phyloP scores from a whole-genome alignment of 1,140 invertebrate species.

The Geopemphigus sp. region DNA sequence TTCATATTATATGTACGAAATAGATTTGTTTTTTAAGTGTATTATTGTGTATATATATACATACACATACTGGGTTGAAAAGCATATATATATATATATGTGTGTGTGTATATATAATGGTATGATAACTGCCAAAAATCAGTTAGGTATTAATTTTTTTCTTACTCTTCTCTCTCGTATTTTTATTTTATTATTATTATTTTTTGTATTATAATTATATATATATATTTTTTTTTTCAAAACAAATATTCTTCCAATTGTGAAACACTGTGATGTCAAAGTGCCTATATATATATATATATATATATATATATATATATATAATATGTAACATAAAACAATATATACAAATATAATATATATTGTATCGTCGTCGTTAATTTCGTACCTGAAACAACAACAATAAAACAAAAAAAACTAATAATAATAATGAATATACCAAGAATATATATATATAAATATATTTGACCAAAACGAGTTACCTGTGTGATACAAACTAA shows the following conservation, averaged over 20 bases:
- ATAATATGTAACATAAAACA: no score
- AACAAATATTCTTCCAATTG: not conserved
- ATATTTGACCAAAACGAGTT: constrained; percentile 18
- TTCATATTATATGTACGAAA: no score
- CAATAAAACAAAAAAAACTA: not conserved
- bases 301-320: no score
- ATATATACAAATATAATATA: no score
- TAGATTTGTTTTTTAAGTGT: no score
- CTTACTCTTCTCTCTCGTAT: not conserved
- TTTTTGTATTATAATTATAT: not conserved
- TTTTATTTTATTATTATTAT: not conserved
- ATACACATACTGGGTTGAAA: not conserved
- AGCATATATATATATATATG: not conserved
- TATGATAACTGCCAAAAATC: constrained; percentile 9
- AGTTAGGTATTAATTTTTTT: not conserved
- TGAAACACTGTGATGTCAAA: constrained; percentile 32
- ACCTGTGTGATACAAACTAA: constrained; percentile 29
- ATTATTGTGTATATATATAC: no score
- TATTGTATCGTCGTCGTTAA: not conserved
- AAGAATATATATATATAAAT: no score
- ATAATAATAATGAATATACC: no score
- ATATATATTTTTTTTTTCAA: no score
- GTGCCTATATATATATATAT: no score
- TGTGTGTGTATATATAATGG: no score
- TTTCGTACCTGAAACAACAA: constrained; percentile 14